Conservation (phyloP, 2,888 invertebrate species). For the Pteria penguin region DNA sequence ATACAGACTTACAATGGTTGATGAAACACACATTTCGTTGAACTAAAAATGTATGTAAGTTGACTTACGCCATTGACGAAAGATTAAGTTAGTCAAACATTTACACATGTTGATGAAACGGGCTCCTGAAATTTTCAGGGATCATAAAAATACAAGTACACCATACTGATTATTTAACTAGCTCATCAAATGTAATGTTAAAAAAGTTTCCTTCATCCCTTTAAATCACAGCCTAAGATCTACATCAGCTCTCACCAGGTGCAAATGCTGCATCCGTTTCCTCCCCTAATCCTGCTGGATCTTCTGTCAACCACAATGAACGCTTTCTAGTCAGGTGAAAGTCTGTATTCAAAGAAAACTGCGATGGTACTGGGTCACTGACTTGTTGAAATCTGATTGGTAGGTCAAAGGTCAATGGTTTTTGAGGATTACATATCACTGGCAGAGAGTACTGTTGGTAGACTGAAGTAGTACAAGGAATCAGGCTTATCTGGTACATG, state of each 20-base stretch:
- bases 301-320: conserved; percentile 75
- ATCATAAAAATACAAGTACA: no score
- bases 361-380: conserved; percentile 78
- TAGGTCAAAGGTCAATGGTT: conserved; percentile 76
- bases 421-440: conserved; percentile 72
- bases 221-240: no score
- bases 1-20: no score
- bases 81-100: no score
- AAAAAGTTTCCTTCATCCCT: no score
- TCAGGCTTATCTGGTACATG: conserved; percentile 72
- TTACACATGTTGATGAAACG: no score
- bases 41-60: no score
- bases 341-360: conserved; percentile 77
- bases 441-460: conserved; percentile 70
- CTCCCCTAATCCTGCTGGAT: conserved; percentile 59
- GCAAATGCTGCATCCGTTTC: conserved; percentile 73
- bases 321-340: conserved; percentile 75
- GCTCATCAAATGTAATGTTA: no score
- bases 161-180: no score
- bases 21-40: no score
- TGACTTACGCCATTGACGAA: no score
- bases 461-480: conserved; percentile 75
- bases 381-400: conserved; percentile 79
- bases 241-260: conserved; percentile 75
- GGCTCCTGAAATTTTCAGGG: no score